These are phyloP conservation scores for Hetaerina titia DNA, from an alignment of 2,888 invertebrate genomes.

Conservation along the genomic window DNA sequence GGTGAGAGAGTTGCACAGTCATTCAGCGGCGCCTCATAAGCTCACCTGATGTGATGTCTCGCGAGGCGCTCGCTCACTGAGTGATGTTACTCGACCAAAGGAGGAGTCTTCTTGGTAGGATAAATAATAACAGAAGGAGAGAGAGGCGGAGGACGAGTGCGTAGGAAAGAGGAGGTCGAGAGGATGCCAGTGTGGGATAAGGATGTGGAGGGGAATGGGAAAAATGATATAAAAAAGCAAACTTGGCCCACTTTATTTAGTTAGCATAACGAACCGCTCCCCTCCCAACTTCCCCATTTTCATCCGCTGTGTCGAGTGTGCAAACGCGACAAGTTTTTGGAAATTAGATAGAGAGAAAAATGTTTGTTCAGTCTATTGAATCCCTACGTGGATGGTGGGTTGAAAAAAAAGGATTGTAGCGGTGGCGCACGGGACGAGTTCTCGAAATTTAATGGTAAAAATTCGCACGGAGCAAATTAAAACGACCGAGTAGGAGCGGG, in stretches of 20 bases:
- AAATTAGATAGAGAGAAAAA: not conserved
- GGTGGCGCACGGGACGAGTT: not conserved
- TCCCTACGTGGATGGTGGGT: not conserved
- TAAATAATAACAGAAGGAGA: not conserved
- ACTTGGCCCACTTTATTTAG: not conserved
- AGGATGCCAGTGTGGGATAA: not conserved
- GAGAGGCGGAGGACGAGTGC: not conserved
- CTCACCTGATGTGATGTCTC: not conserved
- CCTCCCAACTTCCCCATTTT: not conserved
- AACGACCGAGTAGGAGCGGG: not conserved
- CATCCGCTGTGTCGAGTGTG: not conserved
- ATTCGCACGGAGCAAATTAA: not conserved
- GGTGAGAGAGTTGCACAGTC: not conserved
- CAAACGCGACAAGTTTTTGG: not conserved
- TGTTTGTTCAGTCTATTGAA: constrained; percentile 5
- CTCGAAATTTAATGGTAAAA: not conserved
- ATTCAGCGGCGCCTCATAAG: not conserved
- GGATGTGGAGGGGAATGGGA: not conserved
- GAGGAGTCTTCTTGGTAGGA: not conserved
- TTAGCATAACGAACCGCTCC: not conserved
- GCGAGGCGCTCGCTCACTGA: not conserved
- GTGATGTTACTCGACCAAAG: not conserved
- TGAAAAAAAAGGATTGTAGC: not conserved
- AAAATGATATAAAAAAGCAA: not conserved
- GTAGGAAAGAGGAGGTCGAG: not conserved